Conservation (phyloP, 2,113 vertebrate genomes). For the Australoheros scitulus region DNA sequence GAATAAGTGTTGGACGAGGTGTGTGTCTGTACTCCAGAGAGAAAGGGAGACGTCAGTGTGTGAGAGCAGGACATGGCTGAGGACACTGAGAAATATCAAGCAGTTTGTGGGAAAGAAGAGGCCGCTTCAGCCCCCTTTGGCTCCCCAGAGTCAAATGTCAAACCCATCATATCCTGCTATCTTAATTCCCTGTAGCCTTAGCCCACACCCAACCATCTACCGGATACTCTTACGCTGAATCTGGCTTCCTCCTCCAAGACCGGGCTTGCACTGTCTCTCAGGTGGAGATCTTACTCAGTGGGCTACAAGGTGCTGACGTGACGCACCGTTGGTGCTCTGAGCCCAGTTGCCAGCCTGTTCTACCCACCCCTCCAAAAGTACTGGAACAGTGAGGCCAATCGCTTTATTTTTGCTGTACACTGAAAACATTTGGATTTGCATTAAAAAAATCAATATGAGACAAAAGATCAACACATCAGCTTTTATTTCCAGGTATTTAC, state of each 20-base stretch:
- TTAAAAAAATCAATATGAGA: too few species aligned
- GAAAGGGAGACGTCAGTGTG: neutral
- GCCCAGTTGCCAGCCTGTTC: neutral
- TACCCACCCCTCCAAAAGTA: too few species aligned
- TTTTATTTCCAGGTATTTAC: too few species aligned
- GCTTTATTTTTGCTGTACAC: too few species aligned
- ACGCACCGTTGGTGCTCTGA: neutral
- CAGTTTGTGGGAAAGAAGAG: constrained; percentile 23
- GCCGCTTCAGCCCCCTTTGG: neutral
- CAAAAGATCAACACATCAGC: too few species aligned
- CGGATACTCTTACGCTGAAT: constrained; percentile 41
- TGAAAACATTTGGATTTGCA: too few species aligned
- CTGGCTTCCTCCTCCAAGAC: constrained; percentile 27
- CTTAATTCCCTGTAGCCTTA: constrained; percentile 34
- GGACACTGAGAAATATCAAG: constrained; percentile 14
- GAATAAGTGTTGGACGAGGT: neutral
- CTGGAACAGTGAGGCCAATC: too few species aligned
- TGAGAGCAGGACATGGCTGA: constrained; percentile 17
- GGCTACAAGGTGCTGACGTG: neutral
- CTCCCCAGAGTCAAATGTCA: constrained; percentile 44
- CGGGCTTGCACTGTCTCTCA: neutral
- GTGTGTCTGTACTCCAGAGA: neutral
- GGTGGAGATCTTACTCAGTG: neutral
- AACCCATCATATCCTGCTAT: constrained; percentile 44
- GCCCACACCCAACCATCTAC: neutral